Evolutionary conservation across 2,113 vertebrate species (phyloP).

Genomic region (Laticauda colubrina): DNA sequence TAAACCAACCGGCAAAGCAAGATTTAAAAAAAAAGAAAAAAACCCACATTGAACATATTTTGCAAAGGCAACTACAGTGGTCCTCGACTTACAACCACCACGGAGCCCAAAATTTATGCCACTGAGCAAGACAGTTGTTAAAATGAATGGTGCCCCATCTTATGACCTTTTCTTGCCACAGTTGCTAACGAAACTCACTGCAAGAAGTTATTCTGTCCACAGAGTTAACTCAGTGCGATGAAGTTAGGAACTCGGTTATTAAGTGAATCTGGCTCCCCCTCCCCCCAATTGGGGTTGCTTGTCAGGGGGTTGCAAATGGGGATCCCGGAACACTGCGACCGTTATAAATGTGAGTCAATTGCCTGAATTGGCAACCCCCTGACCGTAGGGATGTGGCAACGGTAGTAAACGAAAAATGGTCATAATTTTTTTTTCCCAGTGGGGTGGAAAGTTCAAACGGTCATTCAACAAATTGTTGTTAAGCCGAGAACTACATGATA

Average conservation of each 20-base stretch:
- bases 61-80: not conserved
- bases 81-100: not conserved
- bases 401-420: not conserved
- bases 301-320: too few species aligned
- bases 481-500: not conserved
- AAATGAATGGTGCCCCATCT: not conserved
- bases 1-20: not conserved
- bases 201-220: not conserved
- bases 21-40: not conserved
- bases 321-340: rapidly evolving
- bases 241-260: not conserved
- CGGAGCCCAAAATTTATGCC: not conserved
- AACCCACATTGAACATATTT: not conserved
- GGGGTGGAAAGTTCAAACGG: not conserved
- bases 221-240: rapidly evolving
- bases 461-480: rapidly evolving
- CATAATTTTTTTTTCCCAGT: not conserved
- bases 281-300: not conserved
- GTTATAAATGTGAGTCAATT: not conserved
- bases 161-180: not conserved
- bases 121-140: not conserved
- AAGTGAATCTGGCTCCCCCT: not conserved
- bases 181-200: not conserved
- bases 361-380: not conserved
- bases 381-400: rapidly evolving